These are phyloP conservation scores for Anoplius nigerrimus DNA, from an alignment of 2,888 invertebrate species.

Conservation along the genomic window DNA sequence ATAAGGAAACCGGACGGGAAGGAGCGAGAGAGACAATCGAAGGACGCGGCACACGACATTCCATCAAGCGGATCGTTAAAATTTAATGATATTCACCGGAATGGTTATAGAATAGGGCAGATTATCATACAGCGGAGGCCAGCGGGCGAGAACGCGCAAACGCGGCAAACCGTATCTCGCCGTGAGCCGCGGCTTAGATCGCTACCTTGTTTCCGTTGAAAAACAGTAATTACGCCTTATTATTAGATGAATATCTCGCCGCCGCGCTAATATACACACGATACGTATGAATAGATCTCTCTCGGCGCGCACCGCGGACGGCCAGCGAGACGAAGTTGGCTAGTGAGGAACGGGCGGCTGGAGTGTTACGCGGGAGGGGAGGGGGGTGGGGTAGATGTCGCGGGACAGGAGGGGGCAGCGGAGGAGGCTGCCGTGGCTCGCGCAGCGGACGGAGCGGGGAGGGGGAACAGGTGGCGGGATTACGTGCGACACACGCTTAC, in stretches of 20 bases:
- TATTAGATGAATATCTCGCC: constrained; percentile 37
- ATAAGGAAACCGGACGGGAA: constrained; percentile 1
- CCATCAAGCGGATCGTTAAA: constrained; percentile 52
- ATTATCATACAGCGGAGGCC: constrained; percentile 56
- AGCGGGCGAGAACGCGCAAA: constrained; percentile 26
- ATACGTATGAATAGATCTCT: constrained; percentile 5
- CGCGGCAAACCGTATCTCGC: constrained; percentile 8
- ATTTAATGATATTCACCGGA: constrained; percentile 54
- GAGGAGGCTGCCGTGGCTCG: too few species aligned
- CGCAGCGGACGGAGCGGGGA: too few species aligned
- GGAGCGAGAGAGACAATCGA: constrained; percentile 30
- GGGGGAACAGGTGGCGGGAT: too few species aligned
- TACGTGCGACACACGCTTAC: too few species aligned
- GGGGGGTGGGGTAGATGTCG: too few species aligned
- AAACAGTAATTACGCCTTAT: constrained; percentile 48
- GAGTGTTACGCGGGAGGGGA: too few species aligned
- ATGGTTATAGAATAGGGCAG: constrained; percentile 53
- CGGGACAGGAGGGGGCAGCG: too few species aligned
- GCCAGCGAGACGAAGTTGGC: not conserved
- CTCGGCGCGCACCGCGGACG: not conserved
- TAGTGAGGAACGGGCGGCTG: not conserved
- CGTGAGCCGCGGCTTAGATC: constrained; percentile 16
- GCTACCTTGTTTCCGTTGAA: constrained; percentile 37
- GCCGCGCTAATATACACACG: not conserved
- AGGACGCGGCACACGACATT: constrained; percentile 45